A percentile compares a stretch with the other conserved stretches of the same genome.
These are phyloP conservation scores for Sorex fumeus DNA, from an alignment of 2,113 vertebrate genomes.

Conservation along the genomic window DNA sequence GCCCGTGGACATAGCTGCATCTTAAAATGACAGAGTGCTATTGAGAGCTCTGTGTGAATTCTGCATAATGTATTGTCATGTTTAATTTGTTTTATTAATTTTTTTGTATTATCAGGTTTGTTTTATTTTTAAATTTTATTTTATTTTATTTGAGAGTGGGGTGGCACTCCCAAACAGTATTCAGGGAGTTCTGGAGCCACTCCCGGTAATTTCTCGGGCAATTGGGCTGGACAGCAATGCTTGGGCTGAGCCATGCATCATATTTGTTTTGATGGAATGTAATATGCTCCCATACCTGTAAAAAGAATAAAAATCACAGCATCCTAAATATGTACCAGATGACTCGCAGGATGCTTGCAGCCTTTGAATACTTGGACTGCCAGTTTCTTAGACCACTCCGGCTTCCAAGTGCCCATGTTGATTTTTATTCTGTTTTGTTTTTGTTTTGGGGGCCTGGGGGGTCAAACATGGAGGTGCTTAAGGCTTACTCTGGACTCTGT, in stretches of 20 bases:
- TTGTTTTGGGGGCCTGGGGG: too few species aligned
- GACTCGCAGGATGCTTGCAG: background rate
- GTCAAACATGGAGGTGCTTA: too few species aligned
- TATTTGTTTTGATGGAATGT: background rate
- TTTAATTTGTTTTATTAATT: too few species aligned
- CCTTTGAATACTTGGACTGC: background rate
- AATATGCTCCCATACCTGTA: background rate
- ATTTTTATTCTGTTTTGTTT: background rate
- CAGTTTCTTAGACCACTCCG: background rate
- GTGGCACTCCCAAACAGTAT: too few species aligned
- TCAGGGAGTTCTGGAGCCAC: too few species aligned
- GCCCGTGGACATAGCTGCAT: background rate
- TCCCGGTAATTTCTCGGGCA: too few species aligned
- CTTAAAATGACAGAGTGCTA: background rate
- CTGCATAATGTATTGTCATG: background rate
- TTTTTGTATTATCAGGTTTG: too few species aligned
- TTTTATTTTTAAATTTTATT: too few species aligned
- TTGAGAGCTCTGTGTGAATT: slow-evolving; percentile 16
- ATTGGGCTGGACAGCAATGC: too few species aligned
- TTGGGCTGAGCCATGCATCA: too few species aligned
- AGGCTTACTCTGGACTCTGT: too few species aligned
- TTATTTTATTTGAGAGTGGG: too few species aligned
- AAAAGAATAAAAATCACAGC: background rate
- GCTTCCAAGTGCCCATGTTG: background rate
- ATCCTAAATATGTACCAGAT: background rate